Percentiles rank a stretch among this genome's conserved stretches.
These are phyloP conservation scores for Mythimna lalbum DNA, from an alignment of 2,888 invertebrate species.

Conservation along the genomic window DNA sequence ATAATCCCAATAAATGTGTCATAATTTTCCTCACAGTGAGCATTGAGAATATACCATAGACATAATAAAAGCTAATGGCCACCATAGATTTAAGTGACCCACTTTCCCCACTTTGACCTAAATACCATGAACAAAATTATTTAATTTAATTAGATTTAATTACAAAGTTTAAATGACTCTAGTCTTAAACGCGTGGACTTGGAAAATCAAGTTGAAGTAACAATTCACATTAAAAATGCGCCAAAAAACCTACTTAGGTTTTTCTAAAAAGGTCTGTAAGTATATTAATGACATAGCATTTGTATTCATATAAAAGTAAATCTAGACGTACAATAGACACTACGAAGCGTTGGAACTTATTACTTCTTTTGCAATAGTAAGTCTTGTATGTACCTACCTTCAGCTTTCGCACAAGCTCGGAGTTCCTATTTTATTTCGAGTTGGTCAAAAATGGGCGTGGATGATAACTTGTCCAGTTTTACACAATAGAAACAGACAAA, in stretches of 20 bases:
- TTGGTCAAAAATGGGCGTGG: background rate
- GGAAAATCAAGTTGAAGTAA: background rate
- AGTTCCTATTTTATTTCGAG: background rate
- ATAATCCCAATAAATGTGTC: constrained; percentile 1
- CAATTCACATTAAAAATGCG: background rate
- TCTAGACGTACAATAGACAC: background rate
- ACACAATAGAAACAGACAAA: constrained; percentile 25
- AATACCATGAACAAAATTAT: background rate
- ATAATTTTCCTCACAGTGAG: constrained; percentile 1
- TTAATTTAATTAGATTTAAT: constrained; percentile 16
- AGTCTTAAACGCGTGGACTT: background rate
- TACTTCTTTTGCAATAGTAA: background rate
- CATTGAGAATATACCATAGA: background rate
- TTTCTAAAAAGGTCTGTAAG: background rate
- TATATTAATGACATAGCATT: background rate
- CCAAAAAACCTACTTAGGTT: background rate
- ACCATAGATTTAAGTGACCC: constrained; percentile 33
- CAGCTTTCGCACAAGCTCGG: background rate
- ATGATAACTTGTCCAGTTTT: constrained; percentile 7
- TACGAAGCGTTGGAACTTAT: constrained; percentile 16
- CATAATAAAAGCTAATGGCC: constrained; percentile 4
- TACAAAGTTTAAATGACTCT: background rate
- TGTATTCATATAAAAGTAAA: background rate
- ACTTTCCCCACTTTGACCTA: constrained; percentile 2
- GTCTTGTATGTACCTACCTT: background rate